These are phyloP conservation scores for Sylvilagus floridanus DNA, from an alignment of 2,797 vertebrate genomes.

Conservation along the genomic window DNA sequence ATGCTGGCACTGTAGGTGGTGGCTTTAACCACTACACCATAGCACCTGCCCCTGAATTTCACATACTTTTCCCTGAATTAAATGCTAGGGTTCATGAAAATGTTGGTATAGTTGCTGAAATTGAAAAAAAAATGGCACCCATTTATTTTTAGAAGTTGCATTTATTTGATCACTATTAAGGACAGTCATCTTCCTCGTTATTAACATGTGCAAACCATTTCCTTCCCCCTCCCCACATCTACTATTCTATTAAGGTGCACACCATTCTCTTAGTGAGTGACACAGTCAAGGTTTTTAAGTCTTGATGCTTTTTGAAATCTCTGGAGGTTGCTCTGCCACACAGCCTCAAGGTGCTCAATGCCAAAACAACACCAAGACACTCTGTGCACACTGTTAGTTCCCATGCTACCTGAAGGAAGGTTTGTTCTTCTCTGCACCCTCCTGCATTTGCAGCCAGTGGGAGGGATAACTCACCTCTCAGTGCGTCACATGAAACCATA, in stretches of 20 bases:
- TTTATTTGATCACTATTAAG: background rate
- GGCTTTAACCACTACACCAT: too few species aligned
- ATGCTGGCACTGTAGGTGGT: too few species aligned
- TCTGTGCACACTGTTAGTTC: background rate
- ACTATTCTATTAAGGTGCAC: background rate
- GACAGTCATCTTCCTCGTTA: background rate
- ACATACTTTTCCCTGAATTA: background rate
- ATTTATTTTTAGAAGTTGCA: background rate
- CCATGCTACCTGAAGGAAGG: background rate
- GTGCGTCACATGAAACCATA: background rate
- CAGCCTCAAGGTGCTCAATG: background rate
- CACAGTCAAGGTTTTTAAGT: background rate
- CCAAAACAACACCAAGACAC: background rate
- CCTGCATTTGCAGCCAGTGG: background rate
- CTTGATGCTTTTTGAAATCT: background rate
- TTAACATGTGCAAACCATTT: background rate
- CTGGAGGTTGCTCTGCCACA: background rate
- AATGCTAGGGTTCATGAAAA: background rate
- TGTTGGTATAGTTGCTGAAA: background rate
- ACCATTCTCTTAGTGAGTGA: background rate
- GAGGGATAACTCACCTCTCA: background rate
- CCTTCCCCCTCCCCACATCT: too few species aligned
- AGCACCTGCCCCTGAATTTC: background rate
- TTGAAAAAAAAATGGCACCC: background rate
- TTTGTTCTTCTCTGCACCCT: background rate